Evolutionary conservation across 2,113 vertebrate genomes (phyloP), one percentile per base, ranked within the genome.

Genomic region (Tetrao urogallus): DNA sequence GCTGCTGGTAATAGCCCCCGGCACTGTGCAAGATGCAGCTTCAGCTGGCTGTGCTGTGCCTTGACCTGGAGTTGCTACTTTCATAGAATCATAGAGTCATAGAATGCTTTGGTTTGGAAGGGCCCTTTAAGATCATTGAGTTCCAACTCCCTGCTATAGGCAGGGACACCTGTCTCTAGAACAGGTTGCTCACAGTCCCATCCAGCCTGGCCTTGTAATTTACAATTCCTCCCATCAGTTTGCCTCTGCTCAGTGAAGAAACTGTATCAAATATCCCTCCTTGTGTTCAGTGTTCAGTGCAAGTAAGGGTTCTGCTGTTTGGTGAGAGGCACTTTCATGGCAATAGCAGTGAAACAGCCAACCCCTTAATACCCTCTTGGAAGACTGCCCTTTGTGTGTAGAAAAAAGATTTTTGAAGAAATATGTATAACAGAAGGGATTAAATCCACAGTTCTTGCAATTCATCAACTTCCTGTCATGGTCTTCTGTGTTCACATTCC

Each of bases 1-100:
- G 19, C 58, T 85, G 48, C 56, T 34, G 56, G 54, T 0, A 8
- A 34, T 12, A 36, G 45, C 60, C 34, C 47, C 61, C 4, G 16
- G n/a, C 1, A 1, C 54, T 0, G 0, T 8, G 40, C 1, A 3
- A 56, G 50, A 52, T 30, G 28, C 1, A 1, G 11, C 63, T n/a
- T 67, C 65, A n/a, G 30, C 43, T 13, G 32, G n/a, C 24, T 38
- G 38, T 19, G 1, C 32, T 13, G 6, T 19, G 24, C 61, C 69
- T 52, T 76, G 34, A 32, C 24, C 58, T 14, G 4, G 25, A 30
- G 20, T n/a, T 3, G 2, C 38, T 28, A 2, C 47, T 10, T 2
- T 58, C 54, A 66, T 9, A 10, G 52, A 54, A 16, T 28, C 14
- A 8, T 28, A 54, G 25, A 52, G 8, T 52, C 50, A 52, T 13